These are phyloP conservation scores for Protaetia brevitarsis DNA, from an alignment of 1,140 invertebrate species.

Conservation along the genomic window DNA sequence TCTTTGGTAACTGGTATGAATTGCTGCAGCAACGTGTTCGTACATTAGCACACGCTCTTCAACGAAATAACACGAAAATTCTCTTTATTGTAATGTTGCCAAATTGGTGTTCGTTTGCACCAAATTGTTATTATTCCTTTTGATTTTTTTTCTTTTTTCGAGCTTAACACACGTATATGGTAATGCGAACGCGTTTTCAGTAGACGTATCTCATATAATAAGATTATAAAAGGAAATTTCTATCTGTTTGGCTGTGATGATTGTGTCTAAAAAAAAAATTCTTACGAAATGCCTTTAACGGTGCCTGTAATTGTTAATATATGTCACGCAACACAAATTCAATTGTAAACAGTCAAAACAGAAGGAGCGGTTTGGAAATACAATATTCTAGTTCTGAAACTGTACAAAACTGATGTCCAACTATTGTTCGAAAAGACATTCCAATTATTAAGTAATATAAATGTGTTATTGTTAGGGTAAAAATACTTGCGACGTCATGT, in stretches of 20 bases:
- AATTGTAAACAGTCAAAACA: slow-evolving; percentile 24
- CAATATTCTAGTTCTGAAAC: slow-evolving; percentile 23
- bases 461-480: slow-evolving; percentile 26
- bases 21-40: too few relatives aligned
- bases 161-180: too few relatives aligned
- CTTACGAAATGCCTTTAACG: slow-evolving; percentile 27
- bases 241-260: slow-evolving; percentile 32
- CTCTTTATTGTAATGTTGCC: too few relatives aligned
- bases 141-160: too few relatives aligned
- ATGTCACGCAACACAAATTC: slow-evolving; percentile 4
- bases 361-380: slow-evolving; percentile 21
- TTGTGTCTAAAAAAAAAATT: slow-evolving; percentile 29
- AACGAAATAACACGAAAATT: too few relatives aligned
- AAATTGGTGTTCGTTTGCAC: too few relatives aligned
- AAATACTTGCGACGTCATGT: slow-evolving; percentile 19
- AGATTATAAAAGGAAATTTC: slow-evolving; percentile 25
- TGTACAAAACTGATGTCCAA: slow-evolving; percentile 23
- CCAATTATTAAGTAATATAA: slow-evolving; percentile 26
- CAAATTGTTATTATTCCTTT: too few relatives aligned
- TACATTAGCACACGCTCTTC: too few relatives aligned
- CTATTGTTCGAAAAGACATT: slow-evolving; percentile 26
- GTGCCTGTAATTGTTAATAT: slow-evolving; percentile 25
- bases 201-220: slow-evolving; percentile 20
- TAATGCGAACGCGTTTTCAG: slow-evolving; percentile 10
- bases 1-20: too few relatives aligned